Evolutionary conservation across 2,113 vertebrate species (phyloP).

Genomic region (Macroglossus sobrinus): DNA sequence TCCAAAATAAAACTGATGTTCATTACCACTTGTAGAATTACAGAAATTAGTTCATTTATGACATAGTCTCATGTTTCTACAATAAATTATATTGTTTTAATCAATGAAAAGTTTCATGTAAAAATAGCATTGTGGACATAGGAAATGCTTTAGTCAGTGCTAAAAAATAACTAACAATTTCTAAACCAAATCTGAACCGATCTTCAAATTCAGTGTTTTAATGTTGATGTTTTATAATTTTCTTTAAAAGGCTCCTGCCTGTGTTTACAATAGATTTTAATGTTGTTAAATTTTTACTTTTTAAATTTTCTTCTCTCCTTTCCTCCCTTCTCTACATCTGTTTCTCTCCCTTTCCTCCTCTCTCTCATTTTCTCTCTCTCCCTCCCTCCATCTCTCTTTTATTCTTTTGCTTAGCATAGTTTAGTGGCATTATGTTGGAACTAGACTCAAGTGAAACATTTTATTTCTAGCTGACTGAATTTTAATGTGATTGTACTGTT

Average conservation of each 20-base stretch:
- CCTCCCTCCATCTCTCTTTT: not conserved
- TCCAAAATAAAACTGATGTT: not conserved
- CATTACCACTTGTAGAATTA: not conserved
- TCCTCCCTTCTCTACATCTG: not conserved
- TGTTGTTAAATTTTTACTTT: not conserved
- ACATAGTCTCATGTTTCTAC: not conserved
- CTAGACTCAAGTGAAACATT: not conserved
- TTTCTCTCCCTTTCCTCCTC: not conserved
- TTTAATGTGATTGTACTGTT: slow-evolving; percentile 5
- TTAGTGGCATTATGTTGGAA: slow-evolving; percentile 23
- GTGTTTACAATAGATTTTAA: not conserved
- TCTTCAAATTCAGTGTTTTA: not conserved
- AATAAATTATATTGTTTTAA: slow-evolving; percentile 15
- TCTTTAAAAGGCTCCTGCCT: not conserved
- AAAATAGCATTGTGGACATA: not conserved
- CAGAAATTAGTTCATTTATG: not conserved
- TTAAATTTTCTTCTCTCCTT: not conserved
- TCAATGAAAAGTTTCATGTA: not conserved
- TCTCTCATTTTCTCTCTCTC: not conserved
- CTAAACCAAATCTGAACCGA: not conserved
- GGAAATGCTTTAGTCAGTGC: not conserved
- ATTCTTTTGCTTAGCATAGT: not conserved
- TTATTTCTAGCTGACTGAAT: slow-evolving; percentile 4
- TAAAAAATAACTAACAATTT: not conserved
- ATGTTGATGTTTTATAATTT: not conserved